A percentile compares a stretch with the other conserved stretches of the same genome.
Conservation (phyloP, 2,888 invertebrate species). For the Agrypnus murinus region DNA sequence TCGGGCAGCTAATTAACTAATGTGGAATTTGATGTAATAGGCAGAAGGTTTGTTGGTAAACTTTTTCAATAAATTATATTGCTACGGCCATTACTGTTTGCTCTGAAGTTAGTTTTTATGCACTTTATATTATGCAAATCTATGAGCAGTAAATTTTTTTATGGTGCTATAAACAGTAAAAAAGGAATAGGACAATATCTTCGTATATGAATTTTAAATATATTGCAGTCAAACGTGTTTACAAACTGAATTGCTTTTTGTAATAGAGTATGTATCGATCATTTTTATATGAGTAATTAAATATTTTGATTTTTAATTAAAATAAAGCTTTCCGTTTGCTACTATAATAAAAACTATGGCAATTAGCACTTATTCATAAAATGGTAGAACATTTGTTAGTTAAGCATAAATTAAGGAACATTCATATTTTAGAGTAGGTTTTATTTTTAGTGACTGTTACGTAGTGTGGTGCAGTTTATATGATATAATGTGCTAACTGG, state of each 20-base stretch:
- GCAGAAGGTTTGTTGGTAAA: neutral
- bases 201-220: constrained; percentile 37
- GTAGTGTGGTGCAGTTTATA: constrained; percentile 56
- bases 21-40: too few relatives aligned
- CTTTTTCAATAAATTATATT: constrained; percentile 16
- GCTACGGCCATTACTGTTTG: constrained; percentile 12
- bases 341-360: neutral
- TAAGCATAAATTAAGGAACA: constrained; percentile 50
- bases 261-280: too few relatives aligned
- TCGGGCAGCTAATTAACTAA: too few relatives aligned
- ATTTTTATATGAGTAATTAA: too few relatives aligned
- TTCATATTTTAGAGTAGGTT: constrained; percentile 60
- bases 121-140: constrained; percentile 36
- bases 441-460: constrained; percentile 63
- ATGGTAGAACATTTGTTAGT: neutral
- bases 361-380: neutral
- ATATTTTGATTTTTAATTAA: too few relatives aligned
- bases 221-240: constrained; percentile 30
- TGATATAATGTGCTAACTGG: constrained; percentile 61
- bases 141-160: constrained; percentile 39
- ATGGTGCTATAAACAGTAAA: constrained; percentile 31
- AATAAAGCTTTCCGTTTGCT: too few relatives aligned
- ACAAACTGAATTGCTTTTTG: constrained; percentile 22
- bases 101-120: constrained; percentile 31
- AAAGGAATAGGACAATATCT: constrained; percentile 38